Evolutionary conservation across 2,888 invertebrate species (phyloP).

Genomic region (Oligia latruncula): DNA sequence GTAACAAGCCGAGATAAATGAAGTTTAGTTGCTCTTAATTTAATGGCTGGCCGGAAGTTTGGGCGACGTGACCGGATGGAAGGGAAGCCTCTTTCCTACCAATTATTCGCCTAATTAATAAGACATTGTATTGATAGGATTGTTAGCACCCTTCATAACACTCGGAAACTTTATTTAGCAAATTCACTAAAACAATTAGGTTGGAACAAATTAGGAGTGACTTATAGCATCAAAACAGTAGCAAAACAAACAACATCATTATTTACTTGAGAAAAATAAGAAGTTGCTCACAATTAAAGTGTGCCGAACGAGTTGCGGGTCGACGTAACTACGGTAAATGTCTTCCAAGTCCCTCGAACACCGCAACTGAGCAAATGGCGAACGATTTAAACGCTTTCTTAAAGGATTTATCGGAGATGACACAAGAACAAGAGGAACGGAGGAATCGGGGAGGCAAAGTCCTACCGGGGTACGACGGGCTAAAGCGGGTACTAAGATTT

Average conservation of each 20-base stretch:
- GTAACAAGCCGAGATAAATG: constrained; percentile 89
- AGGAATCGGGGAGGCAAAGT: constrained; percentile 63
- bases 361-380: constrained; percentile 65
- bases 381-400: constrained; percentile 69
- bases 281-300: constrained; percentile 59
- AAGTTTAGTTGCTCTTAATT: constrained; percentile 89
- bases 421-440: constrained; percentile 67
- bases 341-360: constrained; percentile 59
- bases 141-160: constrained; percentile 59
- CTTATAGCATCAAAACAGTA: constrained; percentile 46
- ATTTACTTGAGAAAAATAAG: constrained; percentile 56
- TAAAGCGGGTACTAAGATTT: constrained; percentile 70
- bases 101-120: constrained; percentile 82
- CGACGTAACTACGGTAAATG: constrained; percentile 60
- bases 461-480: constrained; percentile 63
- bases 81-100: constrained; percentile 72
- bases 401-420: constrained; percentile 70
- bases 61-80: constrained; percentile 83
- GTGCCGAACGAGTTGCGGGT: constrained; percentile 47
- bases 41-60: constrained; percentile 87
- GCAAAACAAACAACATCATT: constrained; percentile 48
- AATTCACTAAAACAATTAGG: constrained; percentile 47
- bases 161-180: constrained; percentile 45
- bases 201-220: constrained; percentile 43
- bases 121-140: constrained; percentile 68